Base-by-base conservation (phyloP, 2,797 vertebrate genomes). In the Furcifer pardalis region DNA sequence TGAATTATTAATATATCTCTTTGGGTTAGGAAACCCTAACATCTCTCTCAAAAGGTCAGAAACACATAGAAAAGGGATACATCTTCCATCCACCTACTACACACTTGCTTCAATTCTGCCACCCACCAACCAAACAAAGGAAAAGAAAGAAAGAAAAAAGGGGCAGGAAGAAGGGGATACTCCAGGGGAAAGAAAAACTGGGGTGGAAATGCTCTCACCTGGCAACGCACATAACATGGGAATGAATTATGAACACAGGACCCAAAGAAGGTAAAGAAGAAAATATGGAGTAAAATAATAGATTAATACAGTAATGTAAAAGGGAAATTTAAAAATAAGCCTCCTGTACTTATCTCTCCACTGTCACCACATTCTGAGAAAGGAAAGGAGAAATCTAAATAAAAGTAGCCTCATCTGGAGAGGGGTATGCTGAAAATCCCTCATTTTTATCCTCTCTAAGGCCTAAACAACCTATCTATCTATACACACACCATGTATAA, bases 41-140 rank as follows among this genome's bases (percentile, higher is more conserved):
- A 76, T 1, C 15, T 37, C 15, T 40, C 49, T 56, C 25, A 66
- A 59, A 12, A 8, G 56, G 30, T 44, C 17, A 19, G 30, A 27
- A 25, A 6, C 7, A 25, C 25, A 49, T 0, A 19, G 13, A 17
- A 17, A 5, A 8, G 40, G 42, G 76, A 37, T 35, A 5, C 2
- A 17, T 15, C 17, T 78, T 49, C 30, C 35, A 62, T 59, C 40
- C 2, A 25, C 65, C 21, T 10, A 12, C 37, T 0, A 32, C n/a
- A 37, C n/a, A 4, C 30, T 1, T 2, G 3, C 32, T 69, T 15
- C 9, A 1, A 7, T 25, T 27, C 21, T 2, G 4, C 4, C 1
- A 12, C 17, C 77, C 73, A 66, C 77, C 65, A 63, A 74, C 52
- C 77, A 56, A 9, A 73, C 4, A 62, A 7, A 9, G 13, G 8